A percentile compares a stretch with the other conserved stretches of the same genome.
phyloP scores from a whole-genome alignment of 2,888 invertebrate genomes.

The Digitonthophagus gazella region DNA sequence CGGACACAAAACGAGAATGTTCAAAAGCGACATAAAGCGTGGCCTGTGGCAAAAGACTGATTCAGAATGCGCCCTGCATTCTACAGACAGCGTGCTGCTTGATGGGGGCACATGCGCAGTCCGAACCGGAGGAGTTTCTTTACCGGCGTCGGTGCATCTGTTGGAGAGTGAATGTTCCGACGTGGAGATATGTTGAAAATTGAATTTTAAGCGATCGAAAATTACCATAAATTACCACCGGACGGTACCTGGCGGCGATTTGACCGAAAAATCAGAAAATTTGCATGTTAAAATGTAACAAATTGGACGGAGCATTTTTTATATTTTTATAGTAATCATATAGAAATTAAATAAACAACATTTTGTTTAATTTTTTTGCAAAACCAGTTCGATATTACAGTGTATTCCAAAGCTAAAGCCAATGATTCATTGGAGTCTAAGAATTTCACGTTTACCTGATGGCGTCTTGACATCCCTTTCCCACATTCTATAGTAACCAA shows the following conservation, averaged over 20 bases:
- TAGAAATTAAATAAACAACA: neutral
- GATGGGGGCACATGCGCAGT: neutral
- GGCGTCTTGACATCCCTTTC: too few relatives aligned
- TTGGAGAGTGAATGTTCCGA: neutral
- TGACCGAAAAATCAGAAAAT: neutral
- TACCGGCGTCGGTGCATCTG: neutral
- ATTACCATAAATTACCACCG: neutral
- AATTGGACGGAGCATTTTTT: neutral
- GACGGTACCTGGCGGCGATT: neutral
- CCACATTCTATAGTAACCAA: too few relatives aligned
- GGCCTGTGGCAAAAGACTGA: neutral
- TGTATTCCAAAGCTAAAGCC: too few relatives aligned
- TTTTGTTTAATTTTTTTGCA: too few relatives aligned
- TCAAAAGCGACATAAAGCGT: neutral
- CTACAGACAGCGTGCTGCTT: neutral
- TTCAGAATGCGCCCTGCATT: neutral
- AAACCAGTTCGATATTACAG: too few relatives aligned
- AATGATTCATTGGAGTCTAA: too few relatives aligned
- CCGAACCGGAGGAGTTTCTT: neutral
- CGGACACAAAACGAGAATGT: neutral
- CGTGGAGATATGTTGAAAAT: neutral
- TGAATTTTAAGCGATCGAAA: neutral
- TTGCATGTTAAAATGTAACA: neutral
- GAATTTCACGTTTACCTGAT: too few relatives aligned
- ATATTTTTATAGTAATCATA: neutral